Conservation (phyloP, 2,888 invertebrate species). For the Linyphia triangularis region DNA sequence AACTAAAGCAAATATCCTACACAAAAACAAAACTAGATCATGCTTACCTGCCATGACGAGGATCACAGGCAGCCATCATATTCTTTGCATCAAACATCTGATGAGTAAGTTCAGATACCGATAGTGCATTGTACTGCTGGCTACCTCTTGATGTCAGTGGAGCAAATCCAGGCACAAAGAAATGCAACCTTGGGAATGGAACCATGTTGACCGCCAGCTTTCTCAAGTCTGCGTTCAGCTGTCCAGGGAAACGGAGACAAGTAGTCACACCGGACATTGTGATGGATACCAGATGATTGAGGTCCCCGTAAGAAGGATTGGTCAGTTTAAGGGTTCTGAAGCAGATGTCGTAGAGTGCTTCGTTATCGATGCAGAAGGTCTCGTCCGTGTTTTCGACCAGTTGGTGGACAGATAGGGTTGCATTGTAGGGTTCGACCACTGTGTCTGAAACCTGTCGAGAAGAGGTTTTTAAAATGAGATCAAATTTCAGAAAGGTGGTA, state of each 20-base stretch:
- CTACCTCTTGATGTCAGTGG: conserved; percentile 77
- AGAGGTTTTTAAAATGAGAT: too few species aligned
- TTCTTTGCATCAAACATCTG: conserved; percentile 82
- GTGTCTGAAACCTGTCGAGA: conserved; percentile 88
- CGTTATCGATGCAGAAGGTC: conserved; percentile 92
- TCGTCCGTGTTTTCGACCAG: conserved; percentile 93
- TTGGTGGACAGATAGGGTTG: conserved; percentile 91
- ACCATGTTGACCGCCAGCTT: conserved; percentile 98
- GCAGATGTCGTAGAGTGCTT: conserved; percentile 84
- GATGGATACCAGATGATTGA: conserved; percentile 82
- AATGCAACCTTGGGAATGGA: conserved; percentile 90
- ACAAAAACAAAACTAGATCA: too few species aligned
- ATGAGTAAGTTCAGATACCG: conserved; percentile 80
- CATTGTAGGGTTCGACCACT: conserved; percentile 84
- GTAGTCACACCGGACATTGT: conserved; percentile 94
- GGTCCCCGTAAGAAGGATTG: conserved; percentile 82
- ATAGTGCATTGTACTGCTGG: conserved; percentile 79
- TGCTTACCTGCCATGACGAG: conserved; percentile 82
- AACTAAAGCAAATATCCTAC: too few species aligned
- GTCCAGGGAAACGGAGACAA: conserved; percentile 94
- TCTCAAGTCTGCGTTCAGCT: conserved; percentile 94
- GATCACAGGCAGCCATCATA: conserved; percentile 83
- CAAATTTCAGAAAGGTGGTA: too few species aligned
- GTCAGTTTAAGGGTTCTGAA: conserved; percentile 84
- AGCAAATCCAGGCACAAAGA: conserved; percentile 77